These are phyloP conservation scores for Falcaria lacertinaria DNA, from an alignment of 2,888 invertebrate genomes.

Conservation along the genomic window DNA sequence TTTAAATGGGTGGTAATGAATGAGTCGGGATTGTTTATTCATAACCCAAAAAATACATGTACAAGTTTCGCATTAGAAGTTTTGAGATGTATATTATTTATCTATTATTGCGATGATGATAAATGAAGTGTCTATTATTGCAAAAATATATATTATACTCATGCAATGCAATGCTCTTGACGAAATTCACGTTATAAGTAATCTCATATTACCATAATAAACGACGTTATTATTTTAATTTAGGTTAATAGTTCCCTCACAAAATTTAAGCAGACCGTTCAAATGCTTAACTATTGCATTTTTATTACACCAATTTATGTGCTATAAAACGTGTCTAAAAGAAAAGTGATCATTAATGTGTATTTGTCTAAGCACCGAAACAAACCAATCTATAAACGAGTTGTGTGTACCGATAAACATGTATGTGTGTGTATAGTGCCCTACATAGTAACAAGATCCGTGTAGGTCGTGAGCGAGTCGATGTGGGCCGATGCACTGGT, in stretches of 20 bases:
- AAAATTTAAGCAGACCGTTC: background rate
- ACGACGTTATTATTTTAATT: background rate
- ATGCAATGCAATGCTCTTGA: too few species aligned
- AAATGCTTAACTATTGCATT: too few species aligned
- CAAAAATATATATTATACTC: too few species aligned
- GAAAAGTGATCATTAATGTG: background rate
- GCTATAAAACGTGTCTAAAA: background rate
- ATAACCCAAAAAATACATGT: too few species aligned
- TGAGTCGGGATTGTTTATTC: too few species aligned
- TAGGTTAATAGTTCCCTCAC: background rate
- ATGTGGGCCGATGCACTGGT: slow-evolving; percentile 16
- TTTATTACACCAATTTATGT: background rate
- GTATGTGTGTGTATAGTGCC: slow-evolving; percentile 32
- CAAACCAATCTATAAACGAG: background rate
- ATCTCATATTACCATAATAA: background rate
- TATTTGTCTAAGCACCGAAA: background rate
- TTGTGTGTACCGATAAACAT: background rate
- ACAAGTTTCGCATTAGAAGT: too few species aligned
- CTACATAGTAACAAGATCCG: slow-evolving; percentile 55
- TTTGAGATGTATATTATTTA: too few species aligned
- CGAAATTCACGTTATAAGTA: background rate
- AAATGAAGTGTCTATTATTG: too few species aligned
- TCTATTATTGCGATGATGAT: too few species aligned
- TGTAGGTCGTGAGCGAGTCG: slow-evolving; percentile 47
- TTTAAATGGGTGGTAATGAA: too few species aligned